Base-by-base conservation (phyloP, 2,888 invertebrate genomes). In the Parnassius mnemosyne region DNA sequence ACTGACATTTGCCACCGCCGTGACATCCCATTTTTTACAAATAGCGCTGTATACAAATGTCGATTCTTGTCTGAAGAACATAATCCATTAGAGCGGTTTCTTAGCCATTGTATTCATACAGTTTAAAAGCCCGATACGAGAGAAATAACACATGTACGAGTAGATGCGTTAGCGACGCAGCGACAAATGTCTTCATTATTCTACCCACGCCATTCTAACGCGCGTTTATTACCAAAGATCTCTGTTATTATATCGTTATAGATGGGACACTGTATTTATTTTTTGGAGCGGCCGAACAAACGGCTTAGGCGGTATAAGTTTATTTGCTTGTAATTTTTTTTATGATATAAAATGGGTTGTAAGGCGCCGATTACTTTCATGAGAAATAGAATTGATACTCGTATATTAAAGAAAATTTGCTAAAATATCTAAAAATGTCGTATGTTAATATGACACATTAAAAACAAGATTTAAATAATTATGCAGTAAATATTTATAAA, bases 101-200 rank as follows among this genome's bases (percentile, higher is more conserved):
- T 56, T 54, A 55, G 52, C 60, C 34, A 63, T 67, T 66, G 61
- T 60, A 57, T 63, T 65, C 61, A 63, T 60, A 66, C 56, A 55
- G 53, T 59, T 62, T 62, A 61, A 43, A 43, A 12, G 44, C 58
- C 51, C 10, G 58, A 63, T 54, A 54, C 46, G 41, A 57, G 3
- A 9, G 46, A 42, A 52, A 44, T 47, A 46, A 63, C 58, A 52
- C 52, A 59, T 64, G 57, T n/a, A n/a, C n/a, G n/a, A n/a, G n/a
- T 64, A 56, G 53, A 62, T 50, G 46, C 50, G 53, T 16, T 46
- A 53, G 60, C 42, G 50, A 56, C 62, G 59, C 50, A 57, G 76
- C 79, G 81, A 83, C 83, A 82, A 84, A 85, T 82, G 81, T 84
- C 84, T 86, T 86, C 76, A 85, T 86, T 85, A 85, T 85, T 79